A percentile compares a stretch with the other conserved stretches of the same genome.
Conservation (phyloP, 2,888 invertebrate species). For the Drosophila emarginata region DNA sequence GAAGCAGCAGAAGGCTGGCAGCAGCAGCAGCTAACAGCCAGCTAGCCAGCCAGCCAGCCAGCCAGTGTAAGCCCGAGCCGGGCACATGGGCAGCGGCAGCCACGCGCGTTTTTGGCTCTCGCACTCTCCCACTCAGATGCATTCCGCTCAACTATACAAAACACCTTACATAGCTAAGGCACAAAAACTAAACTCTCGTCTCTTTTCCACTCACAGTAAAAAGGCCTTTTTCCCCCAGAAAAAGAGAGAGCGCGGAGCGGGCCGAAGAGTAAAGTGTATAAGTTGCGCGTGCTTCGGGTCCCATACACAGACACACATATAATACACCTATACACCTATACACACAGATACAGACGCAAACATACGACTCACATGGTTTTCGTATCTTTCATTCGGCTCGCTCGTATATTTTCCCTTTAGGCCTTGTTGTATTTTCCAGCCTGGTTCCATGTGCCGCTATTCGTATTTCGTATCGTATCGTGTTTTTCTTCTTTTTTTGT, state of each 20-base stretch:
- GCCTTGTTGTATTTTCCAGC: conserved; percentile 71
- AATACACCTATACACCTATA: conserved; percentile 16
- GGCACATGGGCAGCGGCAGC: conserved; percentile 59
- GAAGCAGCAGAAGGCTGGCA: neutral
- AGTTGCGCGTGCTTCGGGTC: conserved; percentile 63
- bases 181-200: conserved; percentile 60
- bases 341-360: conserved; percentile 13
- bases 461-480: conserved; percentile 58
- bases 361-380: conserved; percentile 34
- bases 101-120: conserved; percentile 61
- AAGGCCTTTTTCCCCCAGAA: conserved; percentile 5
- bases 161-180: conserved; percentile 70
- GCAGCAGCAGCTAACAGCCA: conserved; percentile 35
- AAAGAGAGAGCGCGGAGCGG: conserved; percentile 33
- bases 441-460: conserved; percentile 58
- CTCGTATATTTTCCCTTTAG: conserved; percentile 64
- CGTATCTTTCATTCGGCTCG: conserved; percentile 28
- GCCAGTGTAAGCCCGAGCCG: conserved; percentile 57
- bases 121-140: conserved; percentile 73
- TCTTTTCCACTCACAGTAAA: conserved; percentile 57
- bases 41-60: conserved; percentile 44
- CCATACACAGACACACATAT: neutral
- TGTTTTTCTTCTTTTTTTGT: conserved; percentile 1
- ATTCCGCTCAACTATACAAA: conserved; percentile 71
- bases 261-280: conserved; percentile 53